Percentiles rank a stretch among this genome's conserved stretches.
Conservation (phyloP, 2,888 invertebrate genomes). For the Drosophila falleni region DNA sequence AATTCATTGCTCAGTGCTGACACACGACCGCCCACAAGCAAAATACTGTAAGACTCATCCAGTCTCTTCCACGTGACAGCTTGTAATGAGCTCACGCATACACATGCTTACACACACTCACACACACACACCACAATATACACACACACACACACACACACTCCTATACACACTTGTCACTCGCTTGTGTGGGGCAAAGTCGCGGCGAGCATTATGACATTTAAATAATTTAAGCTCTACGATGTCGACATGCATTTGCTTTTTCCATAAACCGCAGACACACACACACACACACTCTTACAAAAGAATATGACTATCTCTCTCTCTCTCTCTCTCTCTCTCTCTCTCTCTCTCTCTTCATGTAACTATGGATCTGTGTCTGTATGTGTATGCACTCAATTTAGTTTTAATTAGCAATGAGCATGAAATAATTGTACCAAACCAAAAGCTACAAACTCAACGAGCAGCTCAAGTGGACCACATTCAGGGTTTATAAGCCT, state of each 20-base stretch:
- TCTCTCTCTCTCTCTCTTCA: not conserved
- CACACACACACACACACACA: conserved; percentile 8
- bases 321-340: not conserved
- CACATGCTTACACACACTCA: not conserved
- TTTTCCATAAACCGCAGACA: conserved; percentile 55
- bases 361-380: conserved; percentile 12
- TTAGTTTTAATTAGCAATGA: conserved; percentile 81
- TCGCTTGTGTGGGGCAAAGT: conserved; percentile 19
- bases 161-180: not conserved
- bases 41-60: conserved; percentile 33
- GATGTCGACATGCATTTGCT: conserved; percentile 64
- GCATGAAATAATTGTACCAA: conserved; percentile 77
- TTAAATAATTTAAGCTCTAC: conserved; percentile 67
- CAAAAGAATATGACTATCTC: conserved; percentile 3
- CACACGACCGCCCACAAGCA: conserved; percentile 46
- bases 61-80: conserved; percentile 51
- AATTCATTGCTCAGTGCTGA: conserved; percentile 64
- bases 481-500: conserved; percentile 24
- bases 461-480: conserved; percentile 68
- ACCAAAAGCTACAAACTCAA: conserved; percentile 69
- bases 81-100: conserved; percentile 61
- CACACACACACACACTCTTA: conserved; percentile 22
- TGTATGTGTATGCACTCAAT: conserved; percentile 68
- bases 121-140: not conserved
- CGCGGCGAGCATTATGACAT: conserved; percentile 64